Evolutionary conservation across 1,140 invertebrate species (phyloP), one percentile per base, ranked within the genome.

Genomic region (Carcinoscorpius rotundicauda): DNA sequence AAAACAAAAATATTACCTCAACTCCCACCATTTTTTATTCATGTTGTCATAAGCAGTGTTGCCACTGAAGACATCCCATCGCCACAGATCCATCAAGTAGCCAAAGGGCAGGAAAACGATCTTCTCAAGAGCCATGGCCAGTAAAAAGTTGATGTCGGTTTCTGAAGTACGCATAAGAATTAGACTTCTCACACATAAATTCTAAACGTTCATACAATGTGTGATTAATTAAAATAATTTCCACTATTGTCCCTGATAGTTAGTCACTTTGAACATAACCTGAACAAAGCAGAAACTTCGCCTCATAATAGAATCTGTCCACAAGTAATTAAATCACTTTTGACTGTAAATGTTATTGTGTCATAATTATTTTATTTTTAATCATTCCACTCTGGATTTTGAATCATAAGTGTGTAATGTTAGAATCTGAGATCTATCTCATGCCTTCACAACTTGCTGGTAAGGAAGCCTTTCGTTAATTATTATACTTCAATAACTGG

Each of bases 101-200:
- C 87, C 89, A 76, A 89, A 96, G 0, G 93, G 92, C 4, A 96
- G 76, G 73, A 94, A 92, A 0, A 85, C 87, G 6, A 97, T 84
- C 76, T 93, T 94, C 59, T 91, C 83, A 11, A 96, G 78, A 4
- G 89, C 89, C 71, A 90, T 86, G 62, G 81, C 76, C 75, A 89
- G 85, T 4, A 93, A 78, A 72, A 86, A 85, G 75, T 93, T 93
- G 4, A 93, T 83, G 4, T 68, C 66, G 48, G 49, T 52, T 57
- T 68, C 66, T 68, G 50, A n/a, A 60, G 60, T 49, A 48, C n/a
- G 51, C 29, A 60, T 60, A 3, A 49, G 29, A 29, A 29, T 29
- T 29, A 29, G 29, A 29, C 29, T 29, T 29, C 29, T 29, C 2
- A 29, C 2, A 29, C 29, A 29, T 29, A 29, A 29, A 29, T 29